Base-by-base conservation (phyloP, 2,888 invertebrate genomes). In the Amorpha juglandis region DNA sequence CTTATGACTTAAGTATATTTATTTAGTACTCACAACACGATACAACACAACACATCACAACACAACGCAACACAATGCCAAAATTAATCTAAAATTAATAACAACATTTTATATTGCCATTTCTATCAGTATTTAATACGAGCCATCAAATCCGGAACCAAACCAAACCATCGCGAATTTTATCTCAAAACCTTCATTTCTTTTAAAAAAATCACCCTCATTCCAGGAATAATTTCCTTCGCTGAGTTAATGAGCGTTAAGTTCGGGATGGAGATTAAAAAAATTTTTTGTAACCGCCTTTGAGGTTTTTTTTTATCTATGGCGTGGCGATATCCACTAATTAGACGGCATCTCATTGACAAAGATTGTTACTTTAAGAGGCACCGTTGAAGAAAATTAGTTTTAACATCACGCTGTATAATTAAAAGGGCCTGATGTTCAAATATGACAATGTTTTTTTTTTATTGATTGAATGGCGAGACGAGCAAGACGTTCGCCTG, bases 181-280 rank as follows among this genome's bases (percentile, higher is more conserved):
- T 16, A 38, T 58, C 38, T 38, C 38, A 19, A 38, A 58, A 58
- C 38, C 19, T 58, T 58, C 58, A 42, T 58, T 58, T 42, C 42
- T 42, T 58, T 42, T 21, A 42, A 38, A 35, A 33, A 58, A 58
- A 42, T 33, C 52, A 58, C 58, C 58, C 58, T 58, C 42, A 38
- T 19, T 21, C 16, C 55, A 38, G 19, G 12, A 58, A 58, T 42
- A 19, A 58, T 58, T 58, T 58, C 58, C 58, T 63, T 63, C 67
- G 69, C 63, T 50, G 70, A 71, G 67, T 76, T 78, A 79, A 79
- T 76, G 77, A 78, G 73, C 69, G 68, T 62, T 14, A 74, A 72
- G 70, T 71, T 63, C 70, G 63, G 50, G 68, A 42, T 58, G 58
- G 48, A 67, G 70, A 67, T 73, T 72, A 70, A 69, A 38, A 0